These are phyloP conservation scores for Alectura lathami DNA, from an alignment of 2,113 vertebrate species.

Conservation along the genomic window DNA sequence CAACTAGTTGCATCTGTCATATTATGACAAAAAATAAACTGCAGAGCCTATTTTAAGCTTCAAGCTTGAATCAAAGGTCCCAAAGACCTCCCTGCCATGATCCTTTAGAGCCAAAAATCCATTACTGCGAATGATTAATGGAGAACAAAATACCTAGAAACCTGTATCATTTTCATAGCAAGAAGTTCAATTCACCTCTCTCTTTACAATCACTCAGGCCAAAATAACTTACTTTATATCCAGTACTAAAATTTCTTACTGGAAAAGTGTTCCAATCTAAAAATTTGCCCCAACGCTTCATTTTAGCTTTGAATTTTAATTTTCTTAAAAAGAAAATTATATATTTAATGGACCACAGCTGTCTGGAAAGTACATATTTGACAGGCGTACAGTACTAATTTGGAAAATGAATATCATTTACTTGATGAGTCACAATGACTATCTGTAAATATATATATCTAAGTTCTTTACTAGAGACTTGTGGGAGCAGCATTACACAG, in stretches of 20 bases:
- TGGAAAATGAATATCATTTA: conserved; percentile 68
- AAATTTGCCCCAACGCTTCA: not conserved
- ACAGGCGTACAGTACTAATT: conserved; percentile 42
- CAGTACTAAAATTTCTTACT: not conserved
- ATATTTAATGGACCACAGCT: conserved; percentile 57
- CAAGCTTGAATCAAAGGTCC: not conserved
- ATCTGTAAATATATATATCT: conserved; percentile 45
- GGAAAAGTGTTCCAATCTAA: not conserved
- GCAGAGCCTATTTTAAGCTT: not conserved
- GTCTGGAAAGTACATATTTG: conserved; percentile 52
- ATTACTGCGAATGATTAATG: not conserved
- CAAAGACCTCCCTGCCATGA: not conserved
- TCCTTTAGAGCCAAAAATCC: not conserved
- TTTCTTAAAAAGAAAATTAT: conserved; percentile 69
- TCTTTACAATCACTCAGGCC: not conserved
- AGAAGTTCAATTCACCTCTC: not conserved
- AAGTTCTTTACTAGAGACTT: not conserved
- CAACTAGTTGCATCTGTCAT: conserved; percentile 30
- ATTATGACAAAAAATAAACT: conserved; percentile 23
- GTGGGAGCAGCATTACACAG: not conserved
- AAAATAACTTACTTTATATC: not conserved
- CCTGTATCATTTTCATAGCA: not conserved
- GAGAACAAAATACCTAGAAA: not conserved
- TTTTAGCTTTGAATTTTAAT: conserved; percentile 56
- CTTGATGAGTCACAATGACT: conserved; percentile 67